phyloP scores from a whole-genome alignment of 1,140 invertebrate genomes.

The Stenopsyche tienmushanensis region DNA sequence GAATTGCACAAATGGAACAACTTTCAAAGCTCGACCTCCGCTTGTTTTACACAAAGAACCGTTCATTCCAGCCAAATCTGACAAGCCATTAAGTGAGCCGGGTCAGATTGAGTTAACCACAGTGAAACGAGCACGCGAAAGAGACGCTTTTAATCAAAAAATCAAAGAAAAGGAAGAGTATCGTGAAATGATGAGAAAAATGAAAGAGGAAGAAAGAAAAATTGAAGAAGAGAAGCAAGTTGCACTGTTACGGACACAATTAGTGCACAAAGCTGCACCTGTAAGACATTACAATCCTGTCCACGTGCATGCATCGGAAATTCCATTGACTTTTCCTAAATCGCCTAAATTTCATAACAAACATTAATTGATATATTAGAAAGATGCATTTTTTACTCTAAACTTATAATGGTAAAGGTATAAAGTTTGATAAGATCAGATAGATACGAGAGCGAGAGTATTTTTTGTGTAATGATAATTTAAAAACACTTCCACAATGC shows the following conservation, averaged over 20 bases:
- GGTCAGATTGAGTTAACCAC: conserved; percentile 45
- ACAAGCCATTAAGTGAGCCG: conserved; percentile 26
- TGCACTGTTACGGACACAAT: conserved; percentile 39
- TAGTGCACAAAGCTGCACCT: conserved; percentile 40
- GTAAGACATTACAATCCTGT: conserved; percentile 35
- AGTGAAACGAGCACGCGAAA: conserved; percentile 47
- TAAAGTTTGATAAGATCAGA: neutral
- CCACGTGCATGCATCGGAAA: conserved; percentile 26
- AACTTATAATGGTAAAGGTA: neutral
- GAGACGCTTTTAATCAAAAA: conserved; percentile 48
- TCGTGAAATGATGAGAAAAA: conserved; percentile 40
- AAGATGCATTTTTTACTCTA: neutral
- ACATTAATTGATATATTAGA: neutral
- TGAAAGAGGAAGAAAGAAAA: conserved; percentile 41
- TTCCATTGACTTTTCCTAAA: conserved; percentile 31
- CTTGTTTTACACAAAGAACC: conserved; percentile 34
- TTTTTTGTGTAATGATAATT: neutral
- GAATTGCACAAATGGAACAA: conserved; percentile 30
- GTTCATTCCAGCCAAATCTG: conserved; percentile 26
- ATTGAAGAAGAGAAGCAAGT: conserved; percentile 44
- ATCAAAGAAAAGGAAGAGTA: conserved; percentile 46
- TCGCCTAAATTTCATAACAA: conserved; percentile 34
- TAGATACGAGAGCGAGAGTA: neutral
- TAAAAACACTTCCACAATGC: no score
- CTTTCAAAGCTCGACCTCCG: conserved; percentile 36